Conservation (phyloP, 1,140 invertebrate genomes). For the Trichomalopsis sarcophagae region DNA sequence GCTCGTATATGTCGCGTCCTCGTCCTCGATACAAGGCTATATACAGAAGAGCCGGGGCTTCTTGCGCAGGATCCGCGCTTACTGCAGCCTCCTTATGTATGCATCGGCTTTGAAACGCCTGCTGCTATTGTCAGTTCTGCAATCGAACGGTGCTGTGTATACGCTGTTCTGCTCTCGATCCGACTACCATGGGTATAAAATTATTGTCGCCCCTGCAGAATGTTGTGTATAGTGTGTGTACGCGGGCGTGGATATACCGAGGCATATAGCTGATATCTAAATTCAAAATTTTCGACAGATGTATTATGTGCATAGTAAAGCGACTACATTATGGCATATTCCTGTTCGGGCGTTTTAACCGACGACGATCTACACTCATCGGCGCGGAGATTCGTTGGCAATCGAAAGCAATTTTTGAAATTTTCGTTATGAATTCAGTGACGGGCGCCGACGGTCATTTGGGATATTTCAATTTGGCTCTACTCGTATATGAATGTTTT, state of each 20-base stretch:
- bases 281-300: background rate
- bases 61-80: background rate
- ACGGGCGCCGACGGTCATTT: too few relatives aligned
- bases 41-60: background rate
- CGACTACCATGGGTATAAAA: background rate
- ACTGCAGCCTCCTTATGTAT: background rate
- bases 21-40: background rate
- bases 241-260: too few relatives aligned
- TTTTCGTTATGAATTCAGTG: too few relatives aligned
- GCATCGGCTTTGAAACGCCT: background rate
- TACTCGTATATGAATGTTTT: too few relatives aligned
- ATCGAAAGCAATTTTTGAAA: too few relatives aligned
- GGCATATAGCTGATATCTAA: background rate
- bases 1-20: background rate
- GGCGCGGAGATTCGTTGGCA: too few relatives aligned
- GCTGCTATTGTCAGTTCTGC: background rate
- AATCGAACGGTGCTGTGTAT: background rate
- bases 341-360: background rate
- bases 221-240: background rate
- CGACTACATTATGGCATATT: background rate
- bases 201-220: background rate
- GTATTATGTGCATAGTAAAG: background rate
- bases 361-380: too few relatives aligned
- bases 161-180: background rate
- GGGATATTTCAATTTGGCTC: too few relatives aligned